These are phyloP conservation scores for Gallinago undulata DNA, from an alignment of 2,113 vertebrate species.

Conservation along the genomic window DNA sequence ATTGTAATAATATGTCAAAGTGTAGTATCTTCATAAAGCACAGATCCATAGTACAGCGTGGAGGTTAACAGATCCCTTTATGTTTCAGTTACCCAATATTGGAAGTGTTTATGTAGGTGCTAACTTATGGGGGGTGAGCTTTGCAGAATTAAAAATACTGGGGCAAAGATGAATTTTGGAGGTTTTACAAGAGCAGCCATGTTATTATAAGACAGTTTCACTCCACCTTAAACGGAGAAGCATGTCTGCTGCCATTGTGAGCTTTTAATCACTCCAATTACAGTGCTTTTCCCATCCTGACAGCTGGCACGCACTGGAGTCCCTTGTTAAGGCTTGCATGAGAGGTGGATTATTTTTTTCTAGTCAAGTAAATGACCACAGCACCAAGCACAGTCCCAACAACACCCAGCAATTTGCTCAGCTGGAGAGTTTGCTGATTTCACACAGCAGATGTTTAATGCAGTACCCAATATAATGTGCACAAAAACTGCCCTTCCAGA, in stretches of 20 bases:
- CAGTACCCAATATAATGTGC: not conserved
- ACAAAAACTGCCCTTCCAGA: not conserved
- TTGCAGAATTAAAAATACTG: not conserved
- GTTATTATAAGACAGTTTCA: not conserved
- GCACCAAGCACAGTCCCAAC: not conserved
- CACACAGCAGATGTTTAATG: constrained; percentile 3
- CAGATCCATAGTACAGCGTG: not conserved
- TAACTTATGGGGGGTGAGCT: not conserved
- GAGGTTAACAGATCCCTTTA: not conserved
- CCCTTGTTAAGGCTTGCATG: not conserved
- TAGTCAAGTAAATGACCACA: not conserved
- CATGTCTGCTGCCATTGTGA: not conserved
- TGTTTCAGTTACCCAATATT: not conserved
- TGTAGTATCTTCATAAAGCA: not conserved
- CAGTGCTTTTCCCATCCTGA: not conserved
- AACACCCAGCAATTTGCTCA: constrained; percentile 26
- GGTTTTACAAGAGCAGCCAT: not conserved
- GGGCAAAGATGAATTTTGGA: not conserved
- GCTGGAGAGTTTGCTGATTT: constrained; percentile 9
- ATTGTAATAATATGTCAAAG: not conserved
- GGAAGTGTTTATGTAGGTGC: not conserved
- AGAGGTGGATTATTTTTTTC: not conserved
- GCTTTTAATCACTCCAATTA: constrained; percentile 63
- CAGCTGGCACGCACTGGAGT: constrained; percentile 25
- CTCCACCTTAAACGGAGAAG: constrained; percentile 48